phyloP scores from a whole-genome alignment of 2,113 vertebrate genomes.

The Aleadryas rufinucha region DNA sequence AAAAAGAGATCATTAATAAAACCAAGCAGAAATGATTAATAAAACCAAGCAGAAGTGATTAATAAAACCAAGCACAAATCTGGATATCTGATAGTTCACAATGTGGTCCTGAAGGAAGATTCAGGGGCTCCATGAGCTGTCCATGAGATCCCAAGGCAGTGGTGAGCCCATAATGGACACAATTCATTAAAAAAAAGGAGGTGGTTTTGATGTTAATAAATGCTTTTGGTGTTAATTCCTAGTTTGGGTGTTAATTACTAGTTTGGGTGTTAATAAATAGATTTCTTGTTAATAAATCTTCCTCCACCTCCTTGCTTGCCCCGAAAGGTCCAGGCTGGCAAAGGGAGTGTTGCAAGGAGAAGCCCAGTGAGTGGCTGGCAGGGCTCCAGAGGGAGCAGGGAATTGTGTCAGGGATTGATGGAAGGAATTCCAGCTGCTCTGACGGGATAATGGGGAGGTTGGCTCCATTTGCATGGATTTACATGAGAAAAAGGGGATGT shows the following conservation, averaged over 20 bases:
- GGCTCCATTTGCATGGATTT: neutral
- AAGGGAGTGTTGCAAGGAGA: neutral
- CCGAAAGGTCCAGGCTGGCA: neutral
- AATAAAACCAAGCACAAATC: neutral
- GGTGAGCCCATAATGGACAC: neutral
- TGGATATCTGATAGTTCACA: fast-evolving
- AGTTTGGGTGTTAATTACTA: too few relatives aligned
- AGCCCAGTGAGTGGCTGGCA: neutral
- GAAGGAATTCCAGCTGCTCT: neutral
- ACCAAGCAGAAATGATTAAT: too few relatives aligned
- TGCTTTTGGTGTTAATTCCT: too few relatives aligned
- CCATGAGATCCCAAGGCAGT: neutral
- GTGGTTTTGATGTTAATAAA: neutral
- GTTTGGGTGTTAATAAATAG: neutral
- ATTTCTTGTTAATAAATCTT: neutral
- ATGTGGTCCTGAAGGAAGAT: neutral
- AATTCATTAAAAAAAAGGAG: neutral
- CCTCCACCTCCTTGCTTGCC: neutral
- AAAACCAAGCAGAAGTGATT: too few relatives aligned
- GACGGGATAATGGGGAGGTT: neutral
- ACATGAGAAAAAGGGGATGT: neutral
- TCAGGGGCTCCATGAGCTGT: neutral
- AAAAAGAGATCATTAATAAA: too few relatives aligned
- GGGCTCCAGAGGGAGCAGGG: neutral
- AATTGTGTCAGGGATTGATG: neutral